Percentiles rank a stretch among this genome's conserved stretches.
Conservation (phyloP, 2,888 invertebrate genomes). For the Isoperla grammatica region DNA sequence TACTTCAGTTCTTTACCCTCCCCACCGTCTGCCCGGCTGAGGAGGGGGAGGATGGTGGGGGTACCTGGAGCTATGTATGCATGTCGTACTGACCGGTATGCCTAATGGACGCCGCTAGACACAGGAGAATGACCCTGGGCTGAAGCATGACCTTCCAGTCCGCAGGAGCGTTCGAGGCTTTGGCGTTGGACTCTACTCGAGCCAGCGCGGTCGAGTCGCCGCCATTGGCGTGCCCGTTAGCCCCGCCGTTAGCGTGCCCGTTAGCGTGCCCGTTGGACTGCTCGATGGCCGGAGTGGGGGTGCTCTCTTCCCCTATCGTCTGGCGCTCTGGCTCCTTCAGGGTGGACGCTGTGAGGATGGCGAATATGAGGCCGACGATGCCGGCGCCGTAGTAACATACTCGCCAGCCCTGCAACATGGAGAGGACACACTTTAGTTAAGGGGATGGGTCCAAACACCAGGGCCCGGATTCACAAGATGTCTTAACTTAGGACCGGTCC, state of each 20-base stretch:
- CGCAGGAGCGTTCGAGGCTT: constrained; percentile 37
- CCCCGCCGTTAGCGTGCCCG: constrained; percentile 38
- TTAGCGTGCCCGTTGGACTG: constrained; percentile 26
- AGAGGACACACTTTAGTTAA: too few relatives aligned
- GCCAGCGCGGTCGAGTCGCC: constrained; percentile 43
- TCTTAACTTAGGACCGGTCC: too few relatives aligned
- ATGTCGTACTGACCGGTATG: constrained; percentile 61
- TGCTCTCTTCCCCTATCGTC: constrained; percentile 62
- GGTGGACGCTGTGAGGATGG: constrained; percentile 65
- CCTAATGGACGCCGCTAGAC: constrained; percentile 80
- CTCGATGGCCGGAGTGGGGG: constrained; percentile 31
- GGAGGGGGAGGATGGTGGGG: too few relatives aligned
- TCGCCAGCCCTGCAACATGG: constrained; percentile 64
- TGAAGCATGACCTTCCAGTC: constrained; percentile 73
- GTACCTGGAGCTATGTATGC: too few relatives aligned
- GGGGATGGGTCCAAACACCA: too few relatives aligned
- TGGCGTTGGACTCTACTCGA: constrained; percentile 40
- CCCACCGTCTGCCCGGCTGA: too few relatives aligned
- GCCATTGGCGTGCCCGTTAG: constrained; percentile 39
- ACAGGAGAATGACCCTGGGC: constrained; percentile 72
- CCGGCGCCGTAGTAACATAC: constrained; percentile 77
- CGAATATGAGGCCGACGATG: constrained; percentile 65
- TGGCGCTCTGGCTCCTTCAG: constrained; percentile 70
- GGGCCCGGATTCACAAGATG: too few relatives aligned
- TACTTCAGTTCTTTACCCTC: too few relatives aligned